Conservation (phyloP, 2,797 vertebrate genomes). For the Gallinago solitaria region DNA sequence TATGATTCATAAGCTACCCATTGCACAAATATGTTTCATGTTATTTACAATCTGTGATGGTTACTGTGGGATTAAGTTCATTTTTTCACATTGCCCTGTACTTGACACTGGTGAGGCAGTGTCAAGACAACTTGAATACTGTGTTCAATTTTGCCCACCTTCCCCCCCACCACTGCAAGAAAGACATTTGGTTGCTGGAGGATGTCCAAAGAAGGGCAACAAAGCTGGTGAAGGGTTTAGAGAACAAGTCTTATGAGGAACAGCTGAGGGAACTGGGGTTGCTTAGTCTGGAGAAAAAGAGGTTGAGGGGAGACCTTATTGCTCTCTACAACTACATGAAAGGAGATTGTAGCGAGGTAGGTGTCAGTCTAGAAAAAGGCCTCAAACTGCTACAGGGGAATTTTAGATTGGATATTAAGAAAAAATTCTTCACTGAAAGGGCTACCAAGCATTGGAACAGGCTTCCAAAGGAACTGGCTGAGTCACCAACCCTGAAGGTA, state of each 20-base stretch:
- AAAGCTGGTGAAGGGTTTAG: neutral
- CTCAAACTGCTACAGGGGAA: neutral
- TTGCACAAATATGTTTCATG: neutral
- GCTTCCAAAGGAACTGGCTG: neutral
- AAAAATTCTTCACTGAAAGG: neutral
- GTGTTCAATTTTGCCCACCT: neutral
- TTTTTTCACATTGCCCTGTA: neutral
- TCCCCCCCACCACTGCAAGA: neutral
- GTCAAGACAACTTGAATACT: neutral
- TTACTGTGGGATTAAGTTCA: neutral
- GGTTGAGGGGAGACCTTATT: neutral
- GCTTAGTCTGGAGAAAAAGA: neutral
- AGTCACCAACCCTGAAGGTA: neutral
- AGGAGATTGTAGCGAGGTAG: neutral
- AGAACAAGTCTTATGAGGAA: neutral
- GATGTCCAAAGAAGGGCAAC: neutral
- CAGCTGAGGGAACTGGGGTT: neutral
- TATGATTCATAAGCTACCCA: neutral
- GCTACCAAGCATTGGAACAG: neutral
- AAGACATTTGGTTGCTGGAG: neutral
- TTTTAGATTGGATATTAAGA: neutral
- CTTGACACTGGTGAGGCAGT: neutral
- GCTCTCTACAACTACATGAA: neutral
- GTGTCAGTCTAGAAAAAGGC: neutral
- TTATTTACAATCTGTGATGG: neutral